A percentile compares a stretch with the other conserved stretches of the same genome.
Evolutionary conservation across 1,140 invertebrate genomes (phyloP).

Genomic region (Oryctes rhinoceros): DNA sequence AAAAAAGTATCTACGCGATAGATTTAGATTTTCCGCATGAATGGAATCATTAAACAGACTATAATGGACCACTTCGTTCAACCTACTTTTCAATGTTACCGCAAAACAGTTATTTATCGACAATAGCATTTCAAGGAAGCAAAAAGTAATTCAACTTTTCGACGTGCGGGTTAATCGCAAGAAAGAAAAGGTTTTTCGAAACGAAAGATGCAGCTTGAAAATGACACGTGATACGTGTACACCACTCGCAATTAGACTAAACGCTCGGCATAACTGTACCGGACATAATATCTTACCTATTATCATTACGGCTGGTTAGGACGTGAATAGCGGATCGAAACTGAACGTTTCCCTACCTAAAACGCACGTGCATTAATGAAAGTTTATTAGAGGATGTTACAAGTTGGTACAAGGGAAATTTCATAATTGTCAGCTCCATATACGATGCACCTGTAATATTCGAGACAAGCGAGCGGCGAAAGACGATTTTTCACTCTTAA

Average conservation of each 20-base stretch:
- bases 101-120: neutral
- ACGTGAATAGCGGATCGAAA: too few relatives aligned
- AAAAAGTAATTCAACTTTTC: neutral
- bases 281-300: neutral
- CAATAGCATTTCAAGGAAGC: neutral
- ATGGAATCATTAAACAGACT: too few relatives aligned
- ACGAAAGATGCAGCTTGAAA: neutral
- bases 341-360: neutral
- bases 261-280: neutral
- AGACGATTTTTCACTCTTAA: neutral
- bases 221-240: neutral
- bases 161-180: neutral
- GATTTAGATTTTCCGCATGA: too few relatives aligned
- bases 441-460: neutral
- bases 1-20: too few relatives aligned
- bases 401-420: neutral
- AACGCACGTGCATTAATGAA: neutral
- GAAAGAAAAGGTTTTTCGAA: neutral
- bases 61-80: neutral
- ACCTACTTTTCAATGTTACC: neutral
- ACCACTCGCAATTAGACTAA: neutral
- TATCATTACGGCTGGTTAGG: too few relatives aligned
- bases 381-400: constrained; percentile 3
- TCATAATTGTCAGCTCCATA: constrained; percentile 13
- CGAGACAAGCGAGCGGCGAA: neutral